Conservation (phyloP, 2,797 vertebrate species). For the Oreortyx pictus region DNA sequence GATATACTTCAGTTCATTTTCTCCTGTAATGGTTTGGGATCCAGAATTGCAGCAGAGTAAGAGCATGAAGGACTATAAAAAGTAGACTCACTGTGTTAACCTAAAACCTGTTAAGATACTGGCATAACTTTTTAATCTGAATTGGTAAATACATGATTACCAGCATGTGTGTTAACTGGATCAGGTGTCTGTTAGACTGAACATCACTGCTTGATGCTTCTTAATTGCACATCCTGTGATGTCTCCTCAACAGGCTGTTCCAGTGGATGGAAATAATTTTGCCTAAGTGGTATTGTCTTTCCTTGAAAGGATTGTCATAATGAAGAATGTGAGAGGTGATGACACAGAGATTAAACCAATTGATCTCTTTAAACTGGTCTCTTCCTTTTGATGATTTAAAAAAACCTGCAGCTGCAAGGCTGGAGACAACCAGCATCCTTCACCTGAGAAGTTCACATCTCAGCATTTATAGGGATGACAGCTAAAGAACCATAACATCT, state of each 20-base stretch:
- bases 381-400: not conserved
- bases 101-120: not conserved
- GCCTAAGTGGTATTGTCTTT: not conserved
- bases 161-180: not conserved
- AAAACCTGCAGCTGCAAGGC: not conserved
- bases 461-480: not conserved
- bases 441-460: not conserved
- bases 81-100: not conserved
- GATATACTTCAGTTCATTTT: not conserved
- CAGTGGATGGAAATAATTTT: not conserved
- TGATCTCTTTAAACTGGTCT: accelerated
- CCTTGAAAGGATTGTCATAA: not conserved
- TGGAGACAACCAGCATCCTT: not conserved
- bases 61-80: not conserved
- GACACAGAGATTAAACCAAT: not conserved
- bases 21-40: not conserved
- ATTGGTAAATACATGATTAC: not conserved
- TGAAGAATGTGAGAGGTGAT: not conserved
- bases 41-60: not conserved
- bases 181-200: not conserved
- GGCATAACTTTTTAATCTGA: not conserved
- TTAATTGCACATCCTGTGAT: not conserved
- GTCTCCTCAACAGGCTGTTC: not conserved
- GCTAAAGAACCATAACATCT: not conserved
- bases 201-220: not conserved